These are phyloP conservation scores for Protophormia terraenovae DNA, from an alignment of 2,888 invertebrate genomes.

Conservation along the genomic window DNA sequence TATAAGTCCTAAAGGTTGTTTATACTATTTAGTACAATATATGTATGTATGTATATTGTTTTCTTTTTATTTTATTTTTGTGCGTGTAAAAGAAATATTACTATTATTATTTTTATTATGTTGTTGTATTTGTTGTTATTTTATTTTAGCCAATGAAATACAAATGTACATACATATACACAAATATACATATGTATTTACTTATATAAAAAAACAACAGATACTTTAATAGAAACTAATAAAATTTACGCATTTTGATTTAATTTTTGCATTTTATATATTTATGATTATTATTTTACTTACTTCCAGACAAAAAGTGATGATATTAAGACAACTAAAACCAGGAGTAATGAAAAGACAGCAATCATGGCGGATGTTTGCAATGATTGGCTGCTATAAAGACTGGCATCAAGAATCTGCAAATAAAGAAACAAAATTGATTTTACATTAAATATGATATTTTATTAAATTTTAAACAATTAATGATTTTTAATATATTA, in stretches of 20 bases:
- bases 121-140: constrained; percentile 42
- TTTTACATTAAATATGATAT: background rate
- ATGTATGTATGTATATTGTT: constrained; percentile 9
- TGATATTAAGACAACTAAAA: constrained; percentile 89
- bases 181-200: background rate
- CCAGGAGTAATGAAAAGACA: constrained; percentile 89
- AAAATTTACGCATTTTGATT: too few relatives aligned
- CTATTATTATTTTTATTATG: constrained; percentile 59
- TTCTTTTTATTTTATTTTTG: too few relatives aligned
- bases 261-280: background rate
- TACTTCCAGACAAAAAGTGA: constrained; percentile 94
- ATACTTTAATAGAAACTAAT: background rate
- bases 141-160: constrained; percentile 6
- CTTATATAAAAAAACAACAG: background rate
- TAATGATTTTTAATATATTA: background rate
- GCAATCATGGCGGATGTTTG: constrained; percentile 93
- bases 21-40: background rate
- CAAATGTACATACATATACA: background rate
- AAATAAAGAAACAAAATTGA: background rate
- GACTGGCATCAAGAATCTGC: constrained; percentile 94
- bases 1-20: constrained; percentile 39
- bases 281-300: constrained; percentile 81
- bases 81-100: constrained; percentile 60
- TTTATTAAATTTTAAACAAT: background rate
- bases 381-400: constrained; percentile 91